A percentile compares a stretch with the other conserved stretches of the same genome.
phyloP scores from a whole-genome alignment of 2,888 invertebrate genomes.

The Luffia ferchaultella region DNA sequence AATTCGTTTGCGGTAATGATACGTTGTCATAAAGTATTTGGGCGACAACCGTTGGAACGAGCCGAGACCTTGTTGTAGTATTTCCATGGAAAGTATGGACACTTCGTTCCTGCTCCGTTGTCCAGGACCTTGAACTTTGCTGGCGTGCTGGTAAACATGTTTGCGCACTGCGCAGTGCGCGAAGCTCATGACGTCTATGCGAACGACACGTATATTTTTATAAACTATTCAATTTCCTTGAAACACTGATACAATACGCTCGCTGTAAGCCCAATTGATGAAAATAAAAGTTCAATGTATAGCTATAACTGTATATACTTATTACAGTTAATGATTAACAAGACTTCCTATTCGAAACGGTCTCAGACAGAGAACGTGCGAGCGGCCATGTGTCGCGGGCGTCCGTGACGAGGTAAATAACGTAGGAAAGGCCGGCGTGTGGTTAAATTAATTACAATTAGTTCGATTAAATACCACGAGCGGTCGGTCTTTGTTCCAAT shows the following conservation, averaged over 20 bases:
- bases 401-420: slow-evolving; percentile 38
- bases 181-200: slow-evolving; percentile 36
- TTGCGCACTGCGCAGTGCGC: slow-evolving; percentile 51
- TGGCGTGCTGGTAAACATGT: slow-evolving; percentile 54
- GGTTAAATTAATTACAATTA: slow-evolving; percentile 53
- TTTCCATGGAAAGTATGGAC: slow-evolving; percentile 16
- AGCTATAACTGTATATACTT: no score
- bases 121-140: slow-evolving; percentile 57
- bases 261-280: no score
- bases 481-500: slow-evolving; percentile 66
- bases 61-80: background rate
- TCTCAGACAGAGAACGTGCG: background rate
- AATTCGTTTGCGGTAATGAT: no score
- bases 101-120: slow-evolving; percentile 37
- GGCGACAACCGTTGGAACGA: background rate
- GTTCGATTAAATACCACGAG: slow-evolving; percentile 31
- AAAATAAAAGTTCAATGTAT: no score
- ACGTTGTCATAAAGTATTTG: no score
- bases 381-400: slow-evolving; percentile 13
- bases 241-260: background rate
- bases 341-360: no score
- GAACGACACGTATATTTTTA: slow-evolving; percentile 19
- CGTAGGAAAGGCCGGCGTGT: slow-evolving; percentile 38
- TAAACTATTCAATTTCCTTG: background rate
- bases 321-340: no score